Conservation (phyloP, 2,797 vertebrate genomes). For the Myripristis murdjan region DNA sequence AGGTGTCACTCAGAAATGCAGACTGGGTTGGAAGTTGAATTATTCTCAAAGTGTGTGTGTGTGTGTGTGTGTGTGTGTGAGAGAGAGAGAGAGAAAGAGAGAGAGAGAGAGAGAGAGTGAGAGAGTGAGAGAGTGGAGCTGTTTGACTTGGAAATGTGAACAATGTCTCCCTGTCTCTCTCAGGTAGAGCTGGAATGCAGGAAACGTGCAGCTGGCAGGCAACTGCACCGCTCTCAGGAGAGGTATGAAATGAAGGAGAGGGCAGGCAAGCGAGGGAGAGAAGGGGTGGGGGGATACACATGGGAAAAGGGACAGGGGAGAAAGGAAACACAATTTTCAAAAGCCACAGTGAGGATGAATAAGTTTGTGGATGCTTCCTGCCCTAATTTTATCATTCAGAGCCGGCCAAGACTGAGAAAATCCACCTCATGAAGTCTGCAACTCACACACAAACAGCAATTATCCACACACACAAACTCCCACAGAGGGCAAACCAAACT, state of each 20-base stretch:
- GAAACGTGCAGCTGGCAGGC: slow-evolving; percentile 37
- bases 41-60: slow-evolving; percentile 3
- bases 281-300: not conserved
- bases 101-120: not conserved
- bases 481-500: no score
- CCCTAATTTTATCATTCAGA: not conserved
- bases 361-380: not conserved
- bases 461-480: not conserved
- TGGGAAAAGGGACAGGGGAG: not conserved
- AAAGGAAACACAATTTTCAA: not conserved
- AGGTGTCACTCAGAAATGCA: slow-evolving; percentile 24
- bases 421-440: not conserved
- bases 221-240: not conserved
- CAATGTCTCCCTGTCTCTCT: slow-evolving; percentile 34
- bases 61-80: slow-evolving; percentile 9
- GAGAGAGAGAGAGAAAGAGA: not conserved
- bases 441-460: not conserved
- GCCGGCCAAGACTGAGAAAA: not conserved
- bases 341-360: not conserved
- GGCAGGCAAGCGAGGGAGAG: not conserved
- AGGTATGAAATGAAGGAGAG: not conserved
- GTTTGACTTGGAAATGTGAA: slow-evolving; percentile 25
- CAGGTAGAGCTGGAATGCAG: slow-evolving; percentile 56
- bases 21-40: not conserved
- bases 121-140: no score